Evolutionary conservation across 1,140 invertebrate genomes (phyloP), one percentile per base, ranked within the genome.

Genomic region (Trachymyrmex septentrionalis): DNA sequence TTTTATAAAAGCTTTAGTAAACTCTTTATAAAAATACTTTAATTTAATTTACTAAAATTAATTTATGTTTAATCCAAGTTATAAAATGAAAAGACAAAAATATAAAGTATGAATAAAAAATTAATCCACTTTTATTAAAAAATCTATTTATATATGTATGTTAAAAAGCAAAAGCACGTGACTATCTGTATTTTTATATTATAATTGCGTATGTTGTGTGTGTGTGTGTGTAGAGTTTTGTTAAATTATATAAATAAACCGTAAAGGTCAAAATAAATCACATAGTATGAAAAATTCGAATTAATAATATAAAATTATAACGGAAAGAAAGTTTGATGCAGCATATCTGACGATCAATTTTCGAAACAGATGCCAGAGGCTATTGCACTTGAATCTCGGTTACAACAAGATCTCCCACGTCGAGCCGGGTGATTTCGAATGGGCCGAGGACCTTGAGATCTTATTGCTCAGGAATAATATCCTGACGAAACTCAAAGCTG

Each of bases 401-500:
- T 98, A 98, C 92, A 99, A 99, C 93, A 96, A 96, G 88, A 98
- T 99, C 90, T 96, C 96, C 38, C 96, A 97, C 89, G 96, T 99
- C 71, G 96, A 96, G 64, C 96, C 97, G 14, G 96, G 96, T 55
- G 97, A 98, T 91, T 98, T 98, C 91, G 96, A 96, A n/a, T 98
- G 98, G 98, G 97, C 97, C 16, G 96, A 96, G 34, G 97, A 97
- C 91, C 95, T 99, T n/a, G 97, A 97, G 89, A 98, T 98, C 73
- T 96, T 99, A 16, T 96, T 98, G 67, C 95, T 99, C 67, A 96
- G 98, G 55, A 98, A 98, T 94, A 99, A 99, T 93, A 96, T 97
- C 88, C 96, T 99, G 64, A 97, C 97, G 5, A 96, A 97, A 92
- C 95, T 99, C 59, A 97, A 96, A 91, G 95, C 96, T 61, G 96